phyloP scores from a whole-genome alignment of 1,140 invertebrate species.

The Drosophila ercepeae region DNA sequence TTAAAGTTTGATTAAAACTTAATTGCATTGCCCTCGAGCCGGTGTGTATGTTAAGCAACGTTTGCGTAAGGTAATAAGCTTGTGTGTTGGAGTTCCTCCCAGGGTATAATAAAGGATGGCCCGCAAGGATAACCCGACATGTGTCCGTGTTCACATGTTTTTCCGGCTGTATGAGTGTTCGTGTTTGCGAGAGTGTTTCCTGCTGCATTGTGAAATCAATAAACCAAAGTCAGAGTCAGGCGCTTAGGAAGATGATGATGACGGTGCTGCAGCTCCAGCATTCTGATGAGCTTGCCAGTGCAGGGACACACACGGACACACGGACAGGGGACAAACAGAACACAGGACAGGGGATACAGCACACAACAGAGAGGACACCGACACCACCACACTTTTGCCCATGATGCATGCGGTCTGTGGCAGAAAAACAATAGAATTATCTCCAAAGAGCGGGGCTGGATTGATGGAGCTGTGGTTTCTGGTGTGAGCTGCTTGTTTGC shows the following conservation, averaged over 20 bases:
- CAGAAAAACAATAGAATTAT: slow-evolving; percentile 56
- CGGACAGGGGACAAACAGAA: slow-evolving; percentile 2
- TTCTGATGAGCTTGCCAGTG: slow-evolving; percentile 50
- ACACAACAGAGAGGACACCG: slow-evolving; percentile 1
- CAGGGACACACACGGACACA: slow-evolving; percentile 1
- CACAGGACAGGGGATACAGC: neutral
- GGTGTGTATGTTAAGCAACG: slow-evolving; percentile 18
- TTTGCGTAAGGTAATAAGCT: slow-evolving; percentile 64
- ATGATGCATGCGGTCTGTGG: slow-evolving; percentile 46
- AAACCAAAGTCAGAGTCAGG: slow-evolving; percentile 53
- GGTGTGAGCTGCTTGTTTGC: slow-evolving; percentile 14
- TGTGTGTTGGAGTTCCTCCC: slow-evolving; percentile 42
- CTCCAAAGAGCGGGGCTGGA: slow-evolving; percentile 6
- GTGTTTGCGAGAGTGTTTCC: slow-evolving; percentile 12
- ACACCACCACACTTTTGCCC: slow-evolving; percentile 20
- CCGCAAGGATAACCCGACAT: slow-evolving; percentile 22
- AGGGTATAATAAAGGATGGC: slow-evolving; percentile 8
- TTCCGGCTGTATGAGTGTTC: neutral
- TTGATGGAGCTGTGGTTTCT: neutral
- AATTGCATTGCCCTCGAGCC: slow-evolving; percentile 53
- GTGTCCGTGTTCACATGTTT: slow-evolving; percentile 22
- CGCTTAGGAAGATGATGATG: slow-evolving; percentile 24
- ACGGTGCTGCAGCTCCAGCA: slow-evolving; percentile 25
- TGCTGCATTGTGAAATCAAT: slow-evolving; percentile 62
- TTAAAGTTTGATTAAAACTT: slow-evolving; percentile 75